Percentiles rank a stretch among this genome's conserved stretches.
Evolutionary conservation across 2,888 invertebrate genomes (phyloP).

Genomic region (Scaptomyza parva): DNA sequence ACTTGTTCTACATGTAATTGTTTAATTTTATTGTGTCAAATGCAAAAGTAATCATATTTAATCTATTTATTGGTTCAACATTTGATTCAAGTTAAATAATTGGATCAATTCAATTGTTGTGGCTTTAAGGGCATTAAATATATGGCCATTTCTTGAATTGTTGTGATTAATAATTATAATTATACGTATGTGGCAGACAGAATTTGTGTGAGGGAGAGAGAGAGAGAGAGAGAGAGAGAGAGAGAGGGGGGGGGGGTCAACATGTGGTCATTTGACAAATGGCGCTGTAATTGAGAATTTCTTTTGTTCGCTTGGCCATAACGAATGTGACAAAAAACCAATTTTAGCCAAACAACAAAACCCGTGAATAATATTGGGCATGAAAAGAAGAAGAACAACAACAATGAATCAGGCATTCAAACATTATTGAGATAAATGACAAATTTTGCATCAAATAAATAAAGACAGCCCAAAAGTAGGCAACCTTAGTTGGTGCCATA

Average conservation of each 20-base stretch:
- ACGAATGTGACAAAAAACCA: constrained; percentile 11
- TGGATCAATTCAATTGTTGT: background rate
- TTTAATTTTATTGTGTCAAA: background rate
- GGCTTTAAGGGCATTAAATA: constrained; percentile 1
- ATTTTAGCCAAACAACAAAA: constrained; percentile 12
- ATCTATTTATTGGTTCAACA: background rate
- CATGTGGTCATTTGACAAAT: constrained; percentile 35
- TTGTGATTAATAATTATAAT: constrained; percentile 22
- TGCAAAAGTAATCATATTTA: background rate
- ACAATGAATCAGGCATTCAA: constrained; percentile 26
- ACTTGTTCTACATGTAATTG: no score
- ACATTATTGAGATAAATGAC: constrained; percentile 58
- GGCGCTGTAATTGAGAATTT: constrained; percentile 8
- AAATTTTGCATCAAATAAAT: constrained; percentile 51
- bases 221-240: constrained; percentile 12
- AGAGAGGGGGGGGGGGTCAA: background rate
- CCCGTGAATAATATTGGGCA: constrained; percentile 35
- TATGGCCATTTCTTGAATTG: background rate
- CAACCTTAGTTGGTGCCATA: constrained; percentile 20
- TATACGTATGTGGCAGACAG: constrained; percentile 26
- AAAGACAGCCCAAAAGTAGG: constrained; percentile 39
- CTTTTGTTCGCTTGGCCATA: constrained; percentile 1
- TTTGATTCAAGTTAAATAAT: background rate
- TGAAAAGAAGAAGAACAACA: constrained; percentile 11
- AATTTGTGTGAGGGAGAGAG: constrained; percentile 25